Base-by-base conservation (phyloP, 2,888 invertebrate genomes). In the Megastigmus dorsalis region DNA sequence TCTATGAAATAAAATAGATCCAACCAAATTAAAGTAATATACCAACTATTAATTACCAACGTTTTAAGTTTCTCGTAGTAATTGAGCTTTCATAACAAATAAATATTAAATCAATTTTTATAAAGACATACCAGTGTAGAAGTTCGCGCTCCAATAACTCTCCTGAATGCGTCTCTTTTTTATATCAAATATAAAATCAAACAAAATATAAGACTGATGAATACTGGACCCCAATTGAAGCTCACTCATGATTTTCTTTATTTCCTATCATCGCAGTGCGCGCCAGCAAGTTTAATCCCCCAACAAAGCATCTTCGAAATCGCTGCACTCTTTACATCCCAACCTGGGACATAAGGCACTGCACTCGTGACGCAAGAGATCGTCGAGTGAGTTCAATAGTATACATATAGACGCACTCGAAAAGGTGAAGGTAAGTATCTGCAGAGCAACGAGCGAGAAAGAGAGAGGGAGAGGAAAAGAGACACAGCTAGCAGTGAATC, bases 321-420 rank as follows among this genome's bases (percentile, higher is more conserved):
- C 13, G 54, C 30, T n/a, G n/a, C n/a, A n/a, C n/a, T n/a, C n/a
- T n/a, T n/a, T n/a, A 7, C 20, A 45, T 10, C 15, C 9, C 48
- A n/a, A 6, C 2, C 13, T 28, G 45, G 33, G 9, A 60, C 43
- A 15, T 30, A 6, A 33, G 15, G 54, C 54, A n/a, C 6, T 15
- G 62, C 43, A 30, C n/a, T n/a, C 60, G 65, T n/a, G 60, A 60
- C 45, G 67, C 50, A 66, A 70, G 66, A 45, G 48, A 60, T 54
- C 20, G 30, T 26, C 45, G 20, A 45, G 60, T 50, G 20, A 45
- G 60, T 50, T 60, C 72, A 60, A 73, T 66, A 60, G 55, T 23
- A 26, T n/a, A n/a, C n/a, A n/a, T n/a, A n/a, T n/a, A 41, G 26
- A 15, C 2, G 62, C 52, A 38, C 15, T 50, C 7, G 3, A 48